Evolutionary conservation across 2,797 vertebrate genomes (phyloP).

Genomic region (Ataeniobius toweri): DNA sequence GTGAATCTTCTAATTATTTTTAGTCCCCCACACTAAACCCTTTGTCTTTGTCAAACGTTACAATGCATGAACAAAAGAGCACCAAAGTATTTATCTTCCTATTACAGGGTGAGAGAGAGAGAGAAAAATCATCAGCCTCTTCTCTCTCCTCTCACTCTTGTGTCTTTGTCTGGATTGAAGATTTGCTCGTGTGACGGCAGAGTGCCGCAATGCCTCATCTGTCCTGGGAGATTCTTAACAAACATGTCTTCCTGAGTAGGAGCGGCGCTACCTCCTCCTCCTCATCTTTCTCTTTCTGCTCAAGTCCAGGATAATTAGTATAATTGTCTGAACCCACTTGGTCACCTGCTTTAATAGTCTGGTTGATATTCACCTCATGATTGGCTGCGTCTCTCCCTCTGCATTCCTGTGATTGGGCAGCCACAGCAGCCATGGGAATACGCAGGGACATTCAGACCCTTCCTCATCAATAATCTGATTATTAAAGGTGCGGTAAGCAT

Average conservation of each 20-base stretch:
- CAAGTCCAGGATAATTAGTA: constrained; percentile 55
- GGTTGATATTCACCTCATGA: constrained; percentile 54
- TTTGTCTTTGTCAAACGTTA: constrained; percentile 27
- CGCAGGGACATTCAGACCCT: constrained; percentile 25
- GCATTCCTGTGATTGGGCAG: constrained; percentile 30
- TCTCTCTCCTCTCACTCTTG: constrained; percentile 38
- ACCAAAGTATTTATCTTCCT: constrained; percentile 62
- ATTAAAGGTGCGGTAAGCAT: constrained; percentile 62
- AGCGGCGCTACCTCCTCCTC: constrained; percentile 19
- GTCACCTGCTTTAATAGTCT: constrained; percentile 55
- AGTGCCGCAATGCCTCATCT: constrained; percentile 75
- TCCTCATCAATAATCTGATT: constrained; percentile 53
- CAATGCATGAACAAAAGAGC: constrained; percentile 51
- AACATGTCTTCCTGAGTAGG: constrained; percentile 63
- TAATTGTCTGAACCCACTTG: constrained; percentile 44
- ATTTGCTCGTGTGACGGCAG: constrained; percentile 68
- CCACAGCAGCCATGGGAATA: constrained; percentile 17
- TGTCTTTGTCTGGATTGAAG: constrained; percentile 76
- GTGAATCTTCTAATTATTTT: constrained; percentile 8
- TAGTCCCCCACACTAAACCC: constrained; percentile 6
- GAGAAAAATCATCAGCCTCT: constrained; percentile 34
- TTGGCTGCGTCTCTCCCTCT: constrained; percentile 37
- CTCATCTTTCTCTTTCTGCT: constrained; percentile 11
- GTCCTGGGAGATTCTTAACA: constrained; percentile 74
- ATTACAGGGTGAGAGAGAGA: constrained; percentile 5